Conservation (phyloP, 2,113 vertebrate genomes). For the Laticauda colubrina region DNA sequence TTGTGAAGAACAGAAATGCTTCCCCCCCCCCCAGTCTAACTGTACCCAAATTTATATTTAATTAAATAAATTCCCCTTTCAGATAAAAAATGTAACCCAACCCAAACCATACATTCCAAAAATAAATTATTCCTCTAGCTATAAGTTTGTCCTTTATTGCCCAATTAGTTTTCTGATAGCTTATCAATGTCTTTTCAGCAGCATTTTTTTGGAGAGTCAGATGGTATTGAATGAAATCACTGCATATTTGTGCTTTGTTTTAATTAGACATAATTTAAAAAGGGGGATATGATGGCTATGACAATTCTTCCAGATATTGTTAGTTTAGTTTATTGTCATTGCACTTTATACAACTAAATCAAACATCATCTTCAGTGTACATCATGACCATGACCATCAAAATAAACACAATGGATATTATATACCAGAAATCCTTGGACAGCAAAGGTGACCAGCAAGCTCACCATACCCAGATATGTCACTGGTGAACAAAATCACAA, state of each 20-base stretch:
- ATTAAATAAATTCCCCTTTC: background rate
- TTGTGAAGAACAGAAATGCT: conserved; percentile 3
- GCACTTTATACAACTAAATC: too few species aligned
- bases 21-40: too few species aligned
- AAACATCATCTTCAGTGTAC: too few species aligned
- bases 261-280: background rate
- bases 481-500: background rate
- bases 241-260: background rate
- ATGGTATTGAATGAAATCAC: background rate
- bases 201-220: background rate
- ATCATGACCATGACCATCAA: too few species aligned
- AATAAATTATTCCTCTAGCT: background rate
- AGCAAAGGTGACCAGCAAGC: too few species aligned
- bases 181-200: background rate
- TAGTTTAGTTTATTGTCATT: too few species aligned
- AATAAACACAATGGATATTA: background rate
- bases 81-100: background rate
- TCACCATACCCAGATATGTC: background rate
- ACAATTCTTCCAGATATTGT: background rate
- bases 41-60: conserved; percentile 14
- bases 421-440: background rate
- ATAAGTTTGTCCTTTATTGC: background rate
- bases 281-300: background rate
- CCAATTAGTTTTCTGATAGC: background rate
- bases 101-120: background rate